These are phyloP conservation scores for Agapostemon virescens DNA, from an alignment of 2,888 invertebrate species.

Conservation along the genomic window DNA sequence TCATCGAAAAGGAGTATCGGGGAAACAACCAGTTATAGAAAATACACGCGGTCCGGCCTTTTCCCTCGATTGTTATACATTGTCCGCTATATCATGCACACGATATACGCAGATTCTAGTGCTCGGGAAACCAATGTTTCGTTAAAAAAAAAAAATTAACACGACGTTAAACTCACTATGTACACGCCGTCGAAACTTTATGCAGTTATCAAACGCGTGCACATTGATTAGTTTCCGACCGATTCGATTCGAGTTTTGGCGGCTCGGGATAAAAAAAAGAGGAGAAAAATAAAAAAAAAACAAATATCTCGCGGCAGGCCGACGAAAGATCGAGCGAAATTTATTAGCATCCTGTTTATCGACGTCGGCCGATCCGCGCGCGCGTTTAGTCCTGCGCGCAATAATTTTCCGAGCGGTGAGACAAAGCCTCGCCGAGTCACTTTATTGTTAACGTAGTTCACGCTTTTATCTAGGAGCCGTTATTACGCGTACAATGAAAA, in stretches of 20 bases:
- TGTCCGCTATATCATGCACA: background rate
- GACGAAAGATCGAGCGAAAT: conserved; percentile 29
- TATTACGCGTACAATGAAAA: conserved; percentile 58
- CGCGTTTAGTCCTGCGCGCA: conserved; percentile 37
- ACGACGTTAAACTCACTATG: conserved; percentile 20
- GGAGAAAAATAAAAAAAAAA: background rate
- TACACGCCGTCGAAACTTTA: background rate
- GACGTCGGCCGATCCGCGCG: conserved; percentile 8
- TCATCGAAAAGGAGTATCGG: too few species aligned
- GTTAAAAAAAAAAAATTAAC: background rate
- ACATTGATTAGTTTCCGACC: conserved; percentile 22
- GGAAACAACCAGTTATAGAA: background rate
- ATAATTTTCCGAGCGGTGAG: conserved; percentile 58
- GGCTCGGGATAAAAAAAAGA: background rate
- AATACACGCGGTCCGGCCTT: background rate
- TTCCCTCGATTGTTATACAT: conserved; percentile 7
- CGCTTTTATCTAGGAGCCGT: conserved; percentile 61
- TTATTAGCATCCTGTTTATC: conserved; percentile 43
- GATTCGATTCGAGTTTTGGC: background rate
- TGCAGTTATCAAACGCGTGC: background rate
- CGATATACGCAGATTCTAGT: background rate
- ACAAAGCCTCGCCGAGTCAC: conserved; percentile 53
- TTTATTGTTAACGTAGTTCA: conserved; percentile 59
- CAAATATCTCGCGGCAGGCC: too few species aligned
- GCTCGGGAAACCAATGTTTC: background rate